Conservation (phyloP, 1,140 invertebrate species). For the Mycetomoellerius zeteki region DNA sequence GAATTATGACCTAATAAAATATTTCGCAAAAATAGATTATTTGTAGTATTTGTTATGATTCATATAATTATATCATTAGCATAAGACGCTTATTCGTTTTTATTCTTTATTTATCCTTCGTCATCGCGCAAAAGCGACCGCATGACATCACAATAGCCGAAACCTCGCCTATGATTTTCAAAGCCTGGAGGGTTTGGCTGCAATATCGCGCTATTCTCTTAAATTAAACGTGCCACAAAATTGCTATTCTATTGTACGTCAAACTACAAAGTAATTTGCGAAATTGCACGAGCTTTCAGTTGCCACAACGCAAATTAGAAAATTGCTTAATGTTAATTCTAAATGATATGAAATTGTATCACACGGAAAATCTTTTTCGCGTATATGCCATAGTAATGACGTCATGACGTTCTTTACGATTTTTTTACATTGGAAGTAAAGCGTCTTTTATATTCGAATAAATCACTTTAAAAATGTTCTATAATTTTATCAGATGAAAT, state of each 20-base stretch:
- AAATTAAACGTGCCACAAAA: conserved; percentile 44
- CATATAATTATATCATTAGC: background rate
- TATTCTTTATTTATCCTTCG: background rate
- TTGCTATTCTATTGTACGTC: background rate
- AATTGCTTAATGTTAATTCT: background rate
- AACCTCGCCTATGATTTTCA: background rate
- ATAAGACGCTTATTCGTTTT: background rate
- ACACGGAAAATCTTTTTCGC: background rate
- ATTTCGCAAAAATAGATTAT: conserved; percentile 22
- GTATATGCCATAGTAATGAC: no score
- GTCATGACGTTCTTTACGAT: background rate
- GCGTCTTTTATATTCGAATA: background rate
- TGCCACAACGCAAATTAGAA: conserved; percentile 17
- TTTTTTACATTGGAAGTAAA: background rate
- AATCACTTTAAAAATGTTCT: background rate
- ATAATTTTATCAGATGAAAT: no score
- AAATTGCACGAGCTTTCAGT: background rate
- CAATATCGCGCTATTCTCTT: background rate
- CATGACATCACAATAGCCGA: background rate
- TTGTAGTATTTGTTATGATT: background rate
- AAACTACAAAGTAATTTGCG: conserved; percentile 19
- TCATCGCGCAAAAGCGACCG: background rate
- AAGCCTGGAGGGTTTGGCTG: no score
- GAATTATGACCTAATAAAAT: conserved; percentile 27
- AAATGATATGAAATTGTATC: background rate